These are phyloP conservation scores for Parnassius orleans DNA, from an alignment of 2,888 invertebrate genomes.

Conservation along the genomic window DNA sequence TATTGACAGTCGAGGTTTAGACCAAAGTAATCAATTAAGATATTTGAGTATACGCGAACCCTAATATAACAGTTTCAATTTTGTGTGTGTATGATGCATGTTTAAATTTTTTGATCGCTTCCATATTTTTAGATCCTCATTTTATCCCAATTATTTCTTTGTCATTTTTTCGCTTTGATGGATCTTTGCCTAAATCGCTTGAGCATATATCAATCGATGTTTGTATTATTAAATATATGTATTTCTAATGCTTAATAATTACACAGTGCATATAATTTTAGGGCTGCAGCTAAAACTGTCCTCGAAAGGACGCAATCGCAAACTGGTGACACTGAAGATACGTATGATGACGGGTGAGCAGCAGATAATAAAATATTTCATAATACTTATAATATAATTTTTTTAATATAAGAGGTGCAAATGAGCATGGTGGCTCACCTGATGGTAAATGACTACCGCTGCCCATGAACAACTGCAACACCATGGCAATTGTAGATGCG, in stretches of 20 bases:
- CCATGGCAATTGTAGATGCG: no score
- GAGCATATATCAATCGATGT: slow-evolving; percentile 14
- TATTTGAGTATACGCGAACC: not conserved
- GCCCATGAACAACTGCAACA: no score
- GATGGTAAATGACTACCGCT: no score
- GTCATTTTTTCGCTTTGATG: slow-evolving; percentile 32
- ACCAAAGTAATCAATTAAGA: no score
- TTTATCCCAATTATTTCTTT: slow-evolving; percentile 19
- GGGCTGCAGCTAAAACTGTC: slow-evolving; percentile 83
- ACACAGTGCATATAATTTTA: slow-evolving; percentile 39
- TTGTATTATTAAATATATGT: slow-evolving; percentile 9
- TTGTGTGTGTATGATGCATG: not conserved
- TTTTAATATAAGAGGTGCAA: no score
- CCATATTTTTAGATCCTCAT: not conserved
- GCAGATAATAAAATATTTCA: no score
- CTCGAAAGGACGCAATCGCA: slow-evolving; percentile 72
- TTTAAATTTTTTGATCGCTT: not conserved
- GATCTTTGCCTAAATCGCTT: slow-evolving; percentile 43
- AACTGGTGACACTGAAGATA: slow-evolving; percentile 77
- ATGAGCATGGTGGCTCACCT: no score
- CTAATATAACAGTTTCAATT: not conserved
- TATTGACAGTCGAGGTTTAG: no score
- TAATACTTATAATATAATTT: no score
- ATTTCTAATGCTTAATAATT: not conserved
- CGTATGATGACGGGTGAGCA: slow-evolving; percentile 83